Conservation (phyloP, 2,888 invertebrate species). For the Drosophila ochracea region DNA sequence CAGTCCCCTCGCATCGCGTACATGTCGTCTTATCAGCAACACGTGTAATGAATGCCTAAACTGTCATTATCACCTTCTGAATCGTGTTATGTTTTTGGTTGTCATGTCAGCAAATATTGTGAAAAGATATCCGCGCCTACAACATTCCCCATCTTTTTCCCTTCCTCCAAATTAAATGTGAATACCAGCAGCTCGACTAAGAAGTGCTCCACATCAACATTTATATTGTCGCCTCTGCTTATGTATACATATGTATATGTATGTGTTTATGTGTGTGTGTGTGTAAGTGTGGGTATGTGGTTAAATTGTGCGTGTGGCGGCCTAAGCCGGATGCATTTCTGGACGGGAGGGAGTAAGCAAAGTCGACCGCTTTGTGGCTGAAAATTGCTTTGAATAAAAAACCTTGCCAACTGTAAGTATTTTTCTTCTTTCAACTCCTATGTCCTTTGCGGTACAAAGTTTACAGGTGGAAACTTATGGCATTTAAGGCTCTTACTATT, state of each 20-base stretch:
- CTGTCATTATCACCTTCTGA: constrained; percentile 79
- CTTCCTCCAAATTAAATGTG: constrained; percentile 41
- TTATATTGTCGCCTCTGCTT: constrained; percentile 50
- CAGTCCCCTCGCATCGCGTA: constrained; percentile 11
- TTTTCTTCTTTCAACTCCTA: background rate
- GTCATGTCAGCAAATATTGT: constrained; percentile 81
- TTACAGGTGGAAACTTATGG: background rate
- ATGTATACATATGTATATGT: constrained; percentile 1
- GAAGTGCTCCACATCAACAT: constrained; percentile 67
- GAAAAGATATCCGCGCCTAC: constrained; percentile 60
- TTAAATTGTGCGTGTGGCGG: constrained; percentile 3
- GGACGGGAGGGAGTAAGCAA: background rate
- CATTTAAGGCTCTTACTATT: background rate
- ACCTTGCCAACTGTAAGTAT: background rate
- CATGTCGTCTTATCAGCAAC: constrained; percentile 75
- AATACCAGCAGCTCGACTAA: constrained; percentile 36
- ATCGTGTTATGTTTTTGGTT: constrained; percentile 75
- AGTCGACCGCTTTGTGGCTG: constrained; percentile 1
- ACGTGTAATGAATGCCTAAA: constrained; percentile 82
- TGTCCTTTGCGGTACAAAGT: background rate
- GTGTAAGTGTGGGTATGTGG: constrained; percentile 1
- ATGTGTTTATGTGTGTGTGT: background rate
- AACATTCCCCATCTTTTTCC: background rate
- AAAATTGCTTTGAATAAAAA: constrained; percentile 1
- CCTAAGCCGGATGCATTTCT: constrained; percentile 40